A percentile compares a stretch with the other conserved stretches of the same genome.
phyloP scores from a whole-genome alignment of 2,888 invertebrate species.

The Cheilosia grossa region DNA sequence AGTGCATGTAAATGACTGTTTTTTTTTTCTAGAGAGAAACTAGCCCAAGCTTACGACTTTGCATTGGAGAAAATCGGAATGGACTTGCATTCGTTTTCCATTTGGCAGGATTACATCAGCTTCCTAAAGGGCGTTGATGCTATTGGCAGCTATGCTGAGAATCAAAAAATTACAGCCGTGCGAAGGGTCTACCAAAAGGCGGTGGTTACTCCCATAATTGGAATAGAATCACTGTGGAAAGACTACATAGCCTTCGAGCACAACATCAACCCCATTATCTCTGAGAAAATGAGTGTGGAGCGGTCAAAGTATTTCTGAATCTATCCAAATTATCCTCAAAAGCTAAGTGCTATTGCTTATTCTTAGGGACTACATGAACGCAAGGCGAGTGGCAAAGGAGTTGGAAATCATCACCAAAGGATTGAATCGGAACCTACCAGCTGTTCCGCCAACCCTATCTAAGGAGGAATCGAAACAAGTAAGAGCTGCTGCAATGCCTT shows the following conservation, averaged over 20 bases:
- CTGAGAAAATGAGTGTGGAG: conserved; percentile 99
- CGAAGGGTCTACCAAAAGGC: conserved; percentile 98
- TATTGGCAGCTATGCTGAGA: conserved; percentile 99
- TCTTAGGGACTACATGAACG: conserved; percentile 97
- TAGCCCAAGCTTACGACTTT: conserved; percentile 99
- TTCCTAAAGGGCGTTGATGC: conserved; percentile 98
- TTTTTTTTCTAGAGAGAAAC: conserved; percentile 91
- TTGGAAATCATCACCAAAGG: conserved; percentile 97
- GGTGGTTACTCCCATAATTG: conserved; percentile 97
- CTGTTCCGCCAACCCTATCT: conserved; percentile 96
- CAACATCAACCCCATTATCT: conserved; percentile 90
- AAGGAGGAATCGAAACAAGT: conserved; percentile 97
- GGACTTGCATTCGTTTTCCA: conserved; percentile 97
- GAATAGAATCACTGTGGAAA: conserved; percentile 98
- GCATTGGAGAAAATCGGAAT: conserved; percentile 99
- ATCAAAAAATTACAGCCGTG: conserved; percentile 99
- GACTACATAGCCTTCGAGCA: conserved; percentile 99
- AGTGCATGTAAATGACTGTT: background rate
- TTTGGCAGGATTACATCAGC: conserved; percentile 99
- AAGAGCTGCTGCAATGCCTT: conserved; percentile 38
- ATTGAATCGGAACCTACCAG: conserved; percentile 96
- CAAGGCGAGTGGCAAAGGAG: conserved; percentile 97
- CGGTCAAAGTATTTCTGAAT: conserved; percentile 85
- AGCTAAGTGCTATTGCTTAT: background rate
- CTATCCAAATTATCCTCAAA: background rate